Conservation (phyloP, 1,140 invertebrate genomes). For the Scaptodrosophila lebanonensis region DNA sequence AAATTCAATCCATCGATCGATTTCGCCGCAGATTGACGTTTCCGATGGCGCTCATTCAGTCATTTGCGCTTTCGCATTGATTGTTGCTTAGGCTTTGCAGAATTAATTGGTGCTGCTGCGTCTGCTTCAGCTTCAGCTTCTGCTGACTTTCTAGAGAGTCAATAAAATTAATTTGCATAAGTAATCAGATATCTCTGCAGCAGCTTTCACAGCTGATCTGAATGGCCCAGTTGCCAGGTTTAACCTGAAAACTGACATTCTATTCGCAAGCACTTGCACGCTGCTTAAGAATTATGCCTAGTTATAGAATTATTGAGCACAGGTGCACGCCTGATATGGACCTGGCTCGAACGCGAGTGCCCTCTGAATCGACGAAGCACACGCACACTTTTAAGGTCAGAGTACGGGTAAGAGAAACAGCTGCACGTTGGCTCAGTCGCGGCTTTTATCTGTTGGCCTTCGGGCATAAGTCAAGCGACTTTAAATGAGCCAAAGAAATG, state of each 20-base stretch:
- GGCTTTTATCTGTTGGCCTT: too few species aligned
- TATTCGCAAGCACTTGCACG: constrained; percentile 45
- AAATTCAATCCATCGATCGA: constrained; percentile 32
- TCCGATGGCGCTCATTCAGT: constrained; percentile 35
- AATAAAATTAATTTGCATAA: constrained; percentile 60
- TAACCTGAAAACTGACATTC: constrained; percentile 33
- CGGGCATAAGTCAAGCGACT: too few species aligned
- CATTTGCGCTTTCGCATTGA: constrained; percentile 60
- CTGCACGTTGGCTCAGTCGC: too few species aligned
- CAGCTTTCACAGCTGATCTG: constrained; percentile 60
- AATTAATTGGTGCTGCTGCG: constrained; percentile 11
- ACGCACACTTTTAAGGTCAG: too few species aligned
- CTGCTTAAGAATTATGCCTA: constrained; percentile 52
- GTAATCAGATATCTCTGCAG: constrained; percentile 22
- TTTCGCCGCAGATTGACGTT: constrained; percentile 40
- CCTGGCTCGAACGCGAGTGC: too few species aligned
- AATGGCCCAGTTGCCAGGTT: constrained; percentile 19
- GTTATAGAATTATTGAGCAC: constrained; percentile 42
- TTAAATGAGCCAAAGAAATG: constrained; percentile 28
- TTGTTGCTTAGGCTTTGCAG: constrained; percentile 6
- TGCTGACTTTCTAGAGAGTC: constrained; percentile 48
- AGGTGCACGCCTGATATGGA: neutral
- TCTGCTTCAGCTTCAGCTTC: constrained; percentile 1
- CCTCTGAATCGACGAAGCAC: too few species aligned
- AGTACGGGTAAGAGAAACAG: too few species aligned